Evolutionary conservation across 2,888 invertebrate species (phyloP), one percentile per base, ranked within the genome.

Genomic region (Mimachlamys varia): DNA sequence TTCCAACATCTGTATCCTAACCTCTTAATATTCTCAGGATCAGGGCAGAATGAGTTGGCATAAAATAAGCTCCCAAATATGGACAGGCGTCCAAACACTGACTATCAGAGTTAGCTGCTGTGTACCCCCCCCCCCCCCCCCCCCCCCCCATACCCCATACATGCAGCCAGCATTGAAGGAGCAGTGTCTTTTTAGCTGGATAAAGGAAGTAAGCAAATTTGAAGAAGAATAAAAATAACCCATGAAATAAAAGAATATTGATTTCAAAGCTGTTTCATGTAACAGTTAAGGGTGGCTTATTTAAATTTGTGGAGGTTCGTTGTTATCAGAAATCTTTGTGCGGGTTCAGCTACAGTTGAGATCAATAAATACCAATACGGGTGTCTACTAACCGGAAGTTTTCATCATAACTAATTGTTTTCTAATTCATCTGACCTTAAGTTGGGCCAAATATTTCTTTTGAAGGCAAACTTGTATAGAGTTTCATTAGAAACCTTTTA

Each of bases 331-430:
- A 62, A 62, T 22, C 62, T 62, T 19, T 44, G 44, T 44, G 22
- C n/a, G 62, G 7, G 17, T 17, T 62, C n/a, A n/a, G 22, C 1
- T 62, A 7, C 17, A 62, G 62, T 22, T 22, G 22, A 62, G 62
- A n/a, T 62, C 22, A 22, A 62, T 62, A 62, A 62, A 62, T 62
- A 62, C 22, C n/a, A 22, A 62, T 62, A 19, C 22, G 22, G 3
- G 0, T 22, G 62, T 62, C 62, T 62, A 62, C 62, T 22, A 62
- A 62, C 62, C 62, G 62, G 62, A 62, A 62, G 62, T 62, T 62
- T 53, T 22, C 22, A 62, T n/a, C 62, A 62, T n/a, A 62, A 62
- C 22, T 62, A 62, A 62, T 62, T 22, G 62, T 62, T 62, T 62
- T 62, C 62, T 22, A 22, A 62, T 62, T 62, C n/a, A n/a, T 62